These are phyloP conservation scores for Heteromyza rotundicornis DNA, from an alignment of 2,888 invertebrate genomes.

Conservation along the genomic window DNA sequence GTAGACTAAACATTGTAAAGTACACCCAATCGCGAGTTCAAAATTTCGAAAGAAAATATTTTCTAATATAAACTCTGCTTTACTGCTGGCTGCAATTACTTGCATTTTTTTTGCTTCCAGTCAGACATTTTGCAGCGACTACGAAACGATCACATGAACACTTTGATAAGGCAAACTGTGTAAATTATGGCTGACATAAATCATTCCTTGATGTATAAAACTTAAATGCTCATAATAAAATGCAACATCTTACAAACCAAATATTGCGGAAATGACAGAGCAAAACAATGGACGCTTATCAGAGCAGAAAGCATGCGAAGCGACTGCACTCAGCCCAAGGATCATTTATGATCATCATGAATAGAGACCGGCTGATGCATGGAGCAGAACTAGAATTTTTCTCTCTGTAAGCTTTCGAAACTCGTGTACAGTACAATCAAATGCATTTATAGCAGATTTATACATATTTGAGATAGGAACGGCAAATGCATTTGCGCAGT, in stretches of 20 bases:
- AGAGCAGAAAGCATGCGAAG: too few species aligned
- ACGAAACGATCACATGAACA: not conserved
- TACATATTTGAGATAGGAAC: not conserved
- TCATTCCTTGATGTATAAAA: slow-evolving; percentile 28
- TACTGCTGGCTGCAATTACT: not conserved
- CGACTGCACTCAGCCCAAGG: not conserved
- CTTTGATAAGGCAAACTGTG: slow-evolving; percentile 38
- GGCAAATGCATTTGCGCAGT: too few species aligned
- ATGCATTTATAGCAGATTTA: not conserved
- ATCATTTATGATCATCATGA: not conserved
- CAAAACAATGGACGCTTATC: not conserved
- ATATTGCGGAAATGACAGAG: slow-evolving; percentile 12
- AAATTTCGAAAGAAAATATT: too few species aligned
- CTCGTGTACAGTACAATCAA: not conserved
- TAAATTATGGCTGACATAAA: slow-evolving; percentile 40
- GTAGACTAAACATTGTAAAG: too few species aligned
- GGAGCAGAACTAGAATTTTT: not conserved
- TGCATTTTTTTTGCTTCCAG: not conserved
- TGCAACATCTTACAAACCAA: slow-evolving; percentile 47
- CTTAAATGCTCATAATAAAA: not conserved
- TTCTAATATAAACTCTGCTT: too few species aligned
- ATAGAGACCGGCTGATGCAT: not conserved
- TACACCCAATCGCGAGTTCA: too few species aligned
- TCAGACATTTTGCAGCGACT: not conserved
- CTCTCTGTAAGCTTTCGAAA: too few species aligned